phyloP scores from a whole-genome alignment of 1,140 invertebrate species.

The Papilio glaucus region DNA sequence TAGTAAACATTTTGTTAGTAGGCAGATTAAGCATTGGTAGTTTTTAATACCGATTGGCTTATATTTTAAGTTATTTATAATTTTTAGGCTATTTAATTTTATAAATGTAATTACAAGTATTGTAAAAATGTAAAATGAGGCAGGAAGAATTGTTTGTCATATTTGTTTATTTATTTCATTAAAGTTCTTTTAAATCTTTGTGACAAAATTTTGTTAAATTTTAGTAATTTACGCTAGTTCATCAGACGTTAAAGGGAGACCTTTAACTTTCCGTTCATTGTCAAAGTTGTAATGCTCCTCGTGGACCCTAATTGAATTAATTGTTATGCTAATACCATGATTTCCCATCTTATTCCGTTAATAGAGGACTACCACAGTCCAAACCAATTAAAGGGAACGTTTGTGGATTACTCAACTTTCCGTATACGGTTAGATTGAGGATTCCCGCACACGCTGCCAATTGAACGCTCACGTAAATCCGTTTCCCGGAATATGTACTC shows the following conservation, averaged over 20 bases:
- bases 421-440: conserved; percentile 67
- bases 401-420: conserved; percentile 79
- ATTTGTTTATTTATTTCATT: background rate
- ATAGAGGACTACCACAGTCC: conserved; percentile 75
- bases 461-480: conserved; percentile 63
- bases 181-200: background rate
- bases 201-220: conserved; percentile 40
- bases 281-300: conserved; percentile 83
- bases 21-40: background rate
- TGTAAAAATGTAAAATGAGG: too few relatives aligned
- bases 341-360: conserved; percentile 83
- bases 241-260: conserved; percentile 69
- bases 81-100: too few relatives aligned
- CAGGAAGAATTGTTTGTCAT: background rate
- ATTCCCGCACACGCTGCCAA: conserved; percentile 58
- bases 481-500: conserved; percentile 38
- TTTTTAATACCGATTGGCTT: conserved; percentile 1
- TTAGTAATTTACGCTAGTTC: conserved; percentile 79
- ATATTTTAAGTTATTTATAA: too few relatives aligned
- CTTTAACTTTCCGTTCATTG: conserved; percentile 79
- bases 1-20: background rate
- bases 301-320: conserved; percentile 82
- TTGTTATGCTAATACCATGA: conserved; percentile 83
- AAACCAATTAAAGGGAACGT: conserved; percentile 81
- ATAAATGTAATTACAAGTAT: too few relatives aligned